These are phyloP conservation scores for Oasisia sp. DNA, from an alignment of 2,888 invertebrate species.

Conservation along the genomic window DNA sequence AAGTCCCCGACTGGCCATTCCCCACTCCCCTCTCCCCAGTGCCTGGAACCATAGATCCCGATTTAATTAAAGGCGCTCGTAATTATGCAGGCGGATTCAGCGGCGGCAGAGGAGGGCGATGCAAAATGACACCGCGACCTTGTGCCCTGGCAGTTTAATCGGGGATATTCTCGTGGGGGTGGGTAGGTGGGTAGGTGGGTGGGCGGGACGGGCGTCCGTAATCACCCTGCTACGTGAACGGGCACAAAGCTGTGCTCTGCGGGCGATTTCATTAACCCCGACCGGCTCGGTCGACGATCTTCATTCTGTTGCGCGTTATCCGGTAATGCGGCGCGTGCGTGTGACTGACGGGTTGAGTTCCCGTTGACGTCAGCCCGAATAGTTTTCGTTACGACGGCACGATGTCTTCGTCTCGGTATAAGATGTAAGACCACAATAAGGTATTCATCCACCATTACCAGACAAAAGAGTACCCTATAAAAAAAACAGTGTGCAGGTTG, in stretches of 20 bases:
- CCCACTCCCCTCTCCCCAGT: background rate
- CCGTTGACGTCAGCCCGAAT: background rate
- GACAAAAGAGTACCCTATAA: too few relatives aligned
- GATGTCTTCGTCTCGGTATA: background rate
- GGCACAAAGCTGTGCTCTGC: background rate
- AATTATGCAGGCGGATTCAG: background rate
- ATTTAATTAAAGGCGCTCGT: background rate
- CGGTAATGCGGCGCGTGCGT: background rate
- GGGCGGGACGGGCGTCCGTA: background rate
- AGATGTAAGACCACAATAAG: background rate
- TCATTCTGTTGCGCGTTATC: background rate
- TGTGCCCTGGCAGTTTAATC: background rate
- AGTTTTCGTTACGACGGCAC: background rate
- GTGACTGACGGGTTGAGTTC: background rate
- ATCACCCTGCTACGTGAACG: background rate
- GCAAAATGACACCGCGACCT: background rate
- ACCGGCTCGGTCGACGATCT: background rate
- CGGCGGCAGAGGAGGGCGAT: background rate
- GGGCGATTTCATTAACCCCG: conserved; percentile 13
- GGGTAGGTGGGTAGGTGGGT: too few relatives aligned
- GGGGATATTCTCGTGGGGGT: background rate
- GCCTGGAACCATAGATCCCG: background rate
- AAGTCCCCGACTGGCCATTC: background rate
- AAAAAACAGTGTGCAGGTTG: too few relatives aligned
- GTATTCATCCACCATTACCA: background rate